Base-by-base conservation (phyloP, 2,888 invertebrate genomes). In the Antitype chi region DNA sequence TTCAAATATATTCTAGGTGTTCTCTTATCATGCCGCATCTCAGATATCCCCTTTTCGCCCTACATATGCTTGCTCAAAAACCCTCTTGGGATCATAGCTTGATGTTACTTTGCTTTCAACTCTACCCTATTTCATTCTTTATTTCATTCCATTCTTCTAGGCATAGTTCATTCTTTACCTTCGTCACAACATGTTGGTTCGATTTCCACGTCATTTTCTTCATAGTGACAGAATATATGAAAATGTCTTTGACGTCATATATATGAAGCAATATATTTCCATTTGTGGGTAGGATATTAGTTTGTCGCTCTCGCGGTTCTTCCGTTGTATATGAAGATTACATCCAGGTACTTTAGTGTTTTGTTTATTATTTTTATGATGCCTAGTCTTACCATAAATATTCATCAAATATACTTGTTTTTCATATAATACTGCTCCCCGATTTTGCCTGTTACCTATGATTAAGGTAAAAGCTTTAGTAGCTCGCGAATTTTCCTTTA, bases 241-340 rank as follows among this genome's bases (percentile, higher is more conserved):
- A 52, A 59, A 25, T 52, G 57, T 43, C 47, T 70, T 38, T 72
- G 64, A 28, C 28, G 6, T 81, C 20, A 28, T 32, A 64, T 15
- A 62, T 6, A 23, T 55, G 25, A 17, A 59, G 32, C 59, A 64
- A 76, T 57, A 60, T 43, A 52, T 72, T 82, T 74, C 68, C 60
- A 66, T 84, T 84, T 74, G 38, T 52, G 28, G 38, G 70, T 62
- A 69, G 87, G 85, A 85, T 75, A 87, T 87, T 77, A 87, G 60
- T 73, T 70, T 69, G 60, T 62, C 17, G 43, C 47, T 70, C 6
- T 67, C 57, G 43, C 38, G 32, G 53, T 74, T 69, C 74, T 66
- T 86, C 64, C 68, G 64, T 32, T 77, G 17, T 67, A 38, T 59
- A 38, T 17, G n/a, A 64, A 55, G 62, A 78, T 71, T 73, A 57